Base-by-base conservation (phyloP, 2,888 invertebrate genomes). In the Lepetodrilus schrolli region DNA sequence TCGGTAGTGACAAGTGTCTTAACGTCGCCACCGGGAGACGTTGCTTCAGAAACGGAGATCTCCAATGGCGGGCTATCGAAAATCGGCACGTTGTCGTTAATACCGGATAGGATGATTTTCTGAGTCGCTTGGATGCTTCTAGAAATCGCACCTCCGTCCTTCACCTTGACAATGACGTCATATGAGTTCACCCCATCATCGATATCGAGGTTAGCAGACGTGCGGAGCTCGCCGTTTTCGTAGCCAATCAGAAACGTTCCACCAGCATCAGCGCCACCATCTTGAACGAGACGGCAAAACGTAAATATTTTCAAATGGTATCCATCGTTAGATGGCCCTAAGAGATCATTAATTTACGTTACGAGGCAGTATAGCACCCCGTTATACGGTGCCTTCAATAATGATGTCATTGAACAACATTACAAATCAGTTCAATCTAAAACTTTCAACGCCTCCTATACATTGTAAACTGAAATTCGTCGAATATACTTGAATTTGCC, bases 71-170 rank as follows among this genome's bases (percentile, higher is more conserved):
- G 30, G 58, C 5, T 4, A 13, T 58, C 13, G 1, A 34, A 34
- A 17, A 2, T n/a, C 26, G 58, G 58, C 17, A 34, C 30, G 30
- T 58, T 58, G 58, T 58, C 58, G 58, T 58, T 58, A n/a, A 58
- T 34, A 4, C 30, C 30, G n/a, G 30, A 4, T 13, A 58, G 58
- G 4, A 5, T 58, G 23, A 58, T n/a, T 30, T 3, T 23, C 30
- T 58, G 58, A 4, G 58, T 34, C 10, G 30, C 58, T n/a, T 23
- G 10, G 17, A 58, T 17, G 7, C 30, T 30, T 17, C n/a, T 10
- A 7, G 58, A 17, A 2, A 34, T 26, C 13, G 30, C 30, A 1
- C 58, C 58, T 34, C 58, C 58, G 30, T 58, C 58, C 13, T n/a
- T 34, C 3, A 34, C 58, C 34, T 58, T 58, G 30, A 58, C 8